Conservation (phyloP, 2,888 invertebrate species). For the Amphiduros pacificus region DNA sequence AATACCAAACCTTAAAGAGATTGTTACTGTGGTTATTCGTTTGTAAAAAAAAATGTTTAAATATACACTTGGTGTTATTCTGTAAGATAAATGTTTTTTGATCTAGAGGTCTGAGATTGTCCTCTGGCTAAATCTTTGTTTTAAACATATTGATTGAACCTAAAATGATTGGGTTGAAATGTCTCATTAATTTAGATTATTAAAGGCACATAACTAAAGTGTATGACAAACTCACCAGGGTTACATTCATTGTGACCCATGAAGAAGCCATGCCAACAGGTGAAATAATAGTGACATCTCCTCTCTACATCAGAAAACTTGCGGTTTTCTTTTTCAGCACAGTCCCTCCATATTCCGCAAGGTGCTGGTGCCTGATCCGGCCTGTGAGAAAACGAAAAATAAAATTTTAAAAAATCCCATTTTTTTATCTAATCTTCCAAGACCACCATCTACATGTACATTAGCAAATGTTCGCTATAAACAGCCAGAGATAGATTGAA, state of each 20-base stretch:
- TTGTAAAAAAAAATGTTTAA: neutral
- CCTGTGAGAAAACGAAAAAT: neutral
- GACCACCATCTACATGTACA: too few relatives aligned
- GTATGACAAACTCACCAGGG: too few relatives aligned
- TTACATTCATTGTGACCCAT: slow-evolving; percentile 17
- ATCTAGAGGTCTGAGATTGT: neutral
- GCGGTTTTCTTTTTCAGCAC: neutral
- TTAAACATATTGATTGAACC: too few relatives aligned
- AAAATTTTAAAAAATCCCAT: too few relatives aligned
- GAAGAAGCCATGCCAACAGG: slow-evolving; percentile 12
- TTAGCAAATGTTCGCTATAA: too few relatives aligned
- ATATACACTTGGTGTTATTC: neutral
- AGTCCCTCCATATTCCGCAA: slow-evolving; percentile 12
- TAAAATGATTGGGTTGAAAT: too few relatives aligned
- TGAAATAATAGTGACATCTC: slow-evolving; percentile 8
- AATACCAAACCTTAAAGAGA: slow-evolving; percentile 8
- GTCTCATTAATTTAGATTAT: too few relatives aligned
- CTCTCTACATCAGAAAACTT: slow-evolving; percentile 7
- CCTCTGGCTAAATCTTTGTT: neutral
- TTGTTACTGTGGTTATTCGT: neutral
- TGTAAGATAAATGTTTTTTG: too few relatives aligned
- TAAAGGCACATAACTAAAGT: too few relatives aligned
- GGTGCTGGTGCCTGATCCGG: slow-evolving; percentile 8
- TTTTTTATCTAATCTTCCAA: too few relatives aligned
- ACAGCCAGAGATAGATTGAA: too few relatives aligned